These are phyloP conservation scores for Drosophila asahinai DNA, from an alignment of 1,140 invertebrate genomes.

Conservation along the genomic window DNA sequence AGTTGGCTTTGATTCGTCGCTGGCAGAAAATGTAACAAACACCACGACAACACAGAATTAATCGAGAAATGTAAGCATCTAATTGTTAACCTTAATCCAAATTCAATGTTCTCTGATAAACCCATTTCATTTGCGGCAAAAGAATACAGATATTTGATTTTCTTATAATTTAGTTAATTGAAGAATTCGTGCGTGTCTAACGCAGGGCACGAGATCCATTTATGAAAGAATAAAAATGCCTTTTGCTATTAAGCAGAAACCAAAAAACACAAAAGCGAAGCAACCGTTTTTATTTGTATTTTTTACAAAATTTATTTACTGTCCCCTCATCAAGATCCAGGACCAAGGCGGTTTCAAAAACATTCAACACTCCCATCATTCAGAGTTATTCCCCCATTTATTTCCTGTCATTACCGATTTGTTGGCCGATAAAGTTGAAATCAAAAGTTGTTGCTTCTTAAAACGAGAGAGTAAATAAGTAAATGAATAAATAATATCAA, in stretches of 20 bases:
- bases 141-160: constrained; percentile 32
- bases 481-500: constrained; percentile 54
- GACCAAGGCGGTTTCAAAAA: constrained; percentile 68
- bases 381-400: background rate
- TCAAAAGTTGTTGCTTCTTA: constrained; percentile 65
- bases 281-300: constrained; percentile 10
- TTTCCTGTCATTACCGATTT: constrained; percentile 13
- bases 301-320: constrained; percentile 3
- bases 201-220: constrained; percentile 27
- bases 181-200: constrained; percentile 34
- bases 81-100: constrained; percentile 50
- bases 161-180: constrained; percentile 71
- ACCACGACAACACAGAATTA: constrained; percentile 1
- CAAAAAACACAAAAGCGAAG: constrained; percentile 27
- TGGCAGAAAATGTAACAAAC: constrained; percentile 22
- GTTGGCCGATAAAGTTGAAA: constrained; percentile 52
- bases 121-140: constrained; percentile 37
- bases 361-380: constrained; percentile 22
- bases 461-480: constrained; percentile 33
- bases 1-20: constrained; percentile 51
- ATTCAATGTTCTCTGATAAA: constrained; percentile 29
- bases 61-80: constrained; percentile 20
- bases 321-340: constrained; percentile 26
- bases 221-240: constrained; percentile 72
- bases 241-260: constrained; percentile 67